Base-by-base conservation (phyloP, 2,888 invertebrate species). In the Penaeus monodon region DNA sequence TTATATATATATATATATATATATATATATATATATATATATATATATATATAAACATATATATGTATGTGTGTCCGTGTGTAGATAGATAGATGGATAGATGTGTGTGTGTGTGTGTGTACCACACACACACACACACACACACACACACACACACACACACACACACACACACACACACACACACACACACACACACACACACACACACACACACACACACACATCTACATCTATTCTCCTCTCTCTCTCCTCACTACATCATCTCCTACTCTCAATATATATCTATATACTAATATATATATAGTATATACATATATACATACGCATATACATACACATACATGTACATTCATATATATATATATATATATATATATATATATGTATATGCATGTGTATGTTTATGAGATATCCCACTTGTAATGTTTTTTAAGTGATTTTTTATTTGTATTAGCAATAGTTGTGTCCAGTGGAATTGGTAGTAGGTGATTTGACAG, bases 251-350 rank as follows among this genome's bases (percentile, higher is more conserved):
- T n/a, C n/a, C n/a, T n/a, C n/a, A n/a, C n/a, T n/a, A n/a, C n/a
- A n/a, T n/a, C n/a, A n/a, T n/a, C n/a, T n/a, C n/a, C 0, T 3
- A 10, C 29, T 64, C 4, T 49, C 38, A 70, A 81, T n/a, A 81
- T 73, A 81, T 81, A 81, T 81, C 70, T 73, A 70, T 81, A 73
- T 81, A 70, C n/a, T 81, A 81, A 81, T 73, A 68, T 73, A 81
- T 73, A 81, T 73, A 81, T 81, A 81, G 63, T 49, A 77, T 44
- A 77, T 38, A 49, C 22, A 77, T 44, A 77, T 77, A 77, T n/a
- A 49, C 38, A 49, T 77, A 77, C 73, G 49, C 70, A 57, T 81
- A 57, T 81, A 70, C 70, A 57, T 81, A 44, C 44, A 44, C 44
- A n/a, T 70, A 57, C 44, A 27, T 70, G 66, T 57, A 14, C 44